A percentile compares a stretch with the other conserved stretches of the same genome.
Evolutionary conservation across 2,888 invertebrate genomes (phyloP).

Genomic region (Sycophila texana): DNA sequence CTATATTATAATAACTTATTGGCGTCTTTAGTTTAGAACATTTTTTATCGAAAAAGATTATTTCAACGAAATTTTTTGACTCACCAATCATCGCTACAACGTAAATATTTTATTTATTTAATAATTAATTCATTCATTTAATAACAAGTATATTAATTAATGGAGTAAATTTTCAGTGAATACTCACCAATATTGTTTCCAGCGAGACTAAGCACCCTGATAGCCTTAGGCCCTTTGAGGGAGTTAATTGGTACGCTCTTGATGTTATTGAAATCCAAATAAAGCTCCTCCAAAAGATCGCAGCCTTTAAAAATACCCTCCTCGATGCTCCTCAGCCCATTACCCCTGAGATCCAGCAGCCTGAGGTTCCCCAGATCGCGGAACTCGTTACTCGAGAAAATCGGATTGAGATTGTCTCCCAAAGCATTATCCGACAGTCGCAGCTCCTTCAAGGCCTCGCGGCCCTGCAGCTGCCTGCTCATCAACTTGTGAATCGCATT

Average conservation of each 20-base stretch:
- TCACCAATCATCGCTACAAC: too few relatives aligned
- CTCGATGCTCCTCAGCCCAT: slow-evolving; percentile 88
- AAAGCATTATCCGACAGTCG: slow-evolving; percentile 88
- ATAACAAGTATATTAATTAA: slow-evolving; percentile 6
- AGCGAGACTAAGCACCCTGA: slow-evolving; percentile 85
- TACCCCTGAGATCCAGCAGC: slow-evolving; percentile 87
- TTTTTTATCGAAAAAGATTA: too few relatives aligned
- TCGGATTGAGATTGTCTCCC: slow-evolving; percentile 92
- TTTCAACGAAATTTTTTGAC: too few relatives aligned
- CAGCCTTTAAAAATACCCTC: slow-evolving; percentile 92
- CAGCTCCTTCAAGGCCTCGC: slow-evolving; percentile 83
- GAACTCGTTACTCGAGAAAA: slow-evolving; percentile 91
- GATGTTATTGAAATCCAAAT: slow-evolving; percentile 88
- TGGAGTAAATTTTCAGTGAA: background rate
- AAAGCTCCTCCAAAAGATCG: slow-evolving; percentile 85
- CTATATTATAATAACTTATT: too few relatives aligned
- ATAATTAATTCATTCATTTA: too few relatives aligned
- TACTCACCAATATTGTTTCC: slow-evolving; percentile 88
- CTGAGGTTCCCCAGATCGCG: slow-evolving; percentile 85
- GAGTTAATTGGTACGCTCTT: slow-evolving; percentile 86
- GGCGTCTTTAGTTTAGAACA: too few relatives aligned
- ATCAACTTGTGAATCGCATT: slow-evolving; percentile 88
- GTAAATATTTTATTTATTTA: too few relatives aligned
- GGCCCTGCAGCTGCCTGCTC: slow-evolving; percentile 83
- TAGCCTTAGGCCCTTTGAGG: slow-evolving; percentile 86